phyloP scores from a whole-genome alignment of 2,113 vertebrate genomes.

The Lepus europaeus region DNA sequence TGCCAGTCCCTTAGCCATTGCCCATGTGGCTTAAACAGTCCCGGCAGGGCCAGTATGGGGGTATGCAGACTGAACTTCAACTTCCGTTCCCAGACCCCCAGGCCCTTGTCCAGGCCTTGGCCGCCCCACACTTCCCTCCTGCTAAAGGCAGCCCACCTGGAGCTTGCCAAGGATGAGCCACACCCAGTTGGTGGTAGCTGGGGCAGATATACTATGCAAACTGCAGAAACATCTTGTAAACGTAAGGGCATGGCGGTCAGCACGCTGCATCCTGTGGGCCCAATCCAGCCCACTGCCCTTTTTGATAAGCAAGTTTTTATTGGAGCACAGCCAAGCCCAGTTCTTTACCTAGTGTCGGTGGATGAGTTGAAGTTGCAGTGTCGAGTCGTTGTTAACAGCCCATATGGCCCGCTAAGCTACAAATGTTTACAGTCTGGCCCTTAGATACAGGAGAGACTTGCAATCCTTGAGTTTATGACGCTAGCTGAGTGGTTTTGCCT shows the following conservation, averaged over 20 bases:
- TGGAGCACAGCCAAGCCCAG: neutral
- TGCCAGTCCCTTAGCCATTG: neutral
- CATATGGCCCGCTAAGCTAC: neutral
- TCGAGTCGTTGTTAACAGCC: neutral
- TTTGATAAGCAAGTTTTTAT: conserved; percentile 51
- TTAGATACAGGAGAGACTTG: neutral
- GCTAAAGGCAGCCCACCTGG: neutral
- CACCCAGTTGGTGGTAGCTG: accelerated
- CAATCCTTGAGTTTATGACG: too few relatives aligned
- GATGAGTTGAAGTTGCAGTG: neutral
- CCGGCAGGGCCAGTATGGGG: neutral
- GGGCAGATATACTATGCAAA: accelerated
- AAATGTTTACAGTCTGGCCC: neutral
- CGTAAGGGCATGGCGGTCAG: neutral
- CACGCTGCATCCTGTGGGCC: neutral
- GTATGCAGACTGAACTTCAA: neutral
- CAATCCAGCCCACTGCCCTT: neutral
- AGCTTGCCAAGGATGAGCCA: neutral
- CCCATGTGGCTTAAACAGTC: neutral
- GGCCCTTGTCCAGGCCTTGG: neutral
- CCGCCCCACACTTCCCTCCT: neutral
- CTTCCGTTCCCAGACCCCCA: neutral
- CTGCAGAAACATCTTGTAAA: neutral
- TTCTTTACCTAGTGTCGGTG: neutral
- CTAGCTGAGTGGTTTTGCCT: neutral